A percentile compares a stretch with the other conserved stretches of the same genome.
Evolutionary conservation across 2,797 vertebrate genomes (phyloP).

Genomic region (Sparus aurata): DNA sequence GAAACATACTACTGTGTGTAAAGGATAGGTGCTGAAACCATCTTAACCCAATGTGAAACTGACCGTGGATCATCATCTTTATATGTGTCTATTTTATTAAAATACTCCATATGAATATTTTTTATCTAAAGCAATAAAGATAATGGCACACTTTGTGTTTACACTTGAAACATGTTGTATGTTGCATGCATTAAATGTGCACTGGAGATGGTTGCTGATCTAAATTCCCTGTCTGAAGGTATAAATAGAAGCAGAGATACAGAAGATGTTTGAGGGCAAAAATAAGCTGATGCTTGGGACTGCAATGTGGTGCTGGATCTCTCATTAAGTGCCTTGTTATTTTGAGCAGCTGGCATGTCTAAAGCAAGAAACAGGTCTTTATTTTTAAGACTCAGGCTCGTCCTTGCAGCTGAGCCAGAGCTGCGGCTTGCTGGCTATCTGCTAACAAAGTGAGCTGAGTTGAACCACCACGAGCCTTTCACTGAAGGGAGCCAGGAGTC

Average conservation of each 20-base stretch:
- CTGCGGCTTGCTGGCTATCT: conserved; percentile 88
- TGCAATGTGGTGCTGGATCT: conserved; percentile 86
- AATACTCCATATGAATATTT: too few relatives aligned
- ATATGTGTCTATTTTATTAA: conserved; percentile 11
- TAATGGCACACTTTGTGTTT: conserved; percentile 37
- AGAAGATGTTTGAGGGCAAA: conserved; percentile 84
- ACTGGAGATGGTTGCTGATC: conserved; percentile 68
- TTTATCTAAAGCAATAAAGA: conserved; percentile 4
- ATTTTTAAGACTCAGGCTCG: conserved; percentile 94
- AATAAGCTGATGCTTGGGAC: conserved; percentile 84
- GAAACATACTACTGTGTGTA: background rate
- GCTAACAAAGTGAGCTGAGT: conserved; percentile 86
- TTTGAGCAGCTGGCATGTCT: conserved; percentile 94
- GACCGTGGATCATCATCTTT: conserved; percentile 1
- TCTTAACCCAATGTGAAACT: conserved; percentile 16
- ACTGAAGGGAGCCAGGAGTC: conserved; percentile 47
- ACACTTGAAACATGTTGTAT: conserved; percentile 48
- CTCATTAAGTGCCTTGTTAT: conserved; percentile 96
- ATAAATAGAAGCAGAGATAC: conserved; percentile 84
- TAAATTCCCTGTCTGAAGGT: conserved; percentile 76
- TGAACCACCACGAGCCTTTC: conserved; percentile 53
- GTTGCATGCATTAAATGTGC: conserved; percentile 57
- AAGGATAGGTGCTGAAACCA: background rate
- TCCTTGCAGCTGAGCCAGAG: conserved; percentile 90
- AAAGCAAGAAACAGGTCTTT: conserved; percentile 97